Conservation (phyloP, 1,140 invertebrate genomes). For the Ladona fulva region DNA sequence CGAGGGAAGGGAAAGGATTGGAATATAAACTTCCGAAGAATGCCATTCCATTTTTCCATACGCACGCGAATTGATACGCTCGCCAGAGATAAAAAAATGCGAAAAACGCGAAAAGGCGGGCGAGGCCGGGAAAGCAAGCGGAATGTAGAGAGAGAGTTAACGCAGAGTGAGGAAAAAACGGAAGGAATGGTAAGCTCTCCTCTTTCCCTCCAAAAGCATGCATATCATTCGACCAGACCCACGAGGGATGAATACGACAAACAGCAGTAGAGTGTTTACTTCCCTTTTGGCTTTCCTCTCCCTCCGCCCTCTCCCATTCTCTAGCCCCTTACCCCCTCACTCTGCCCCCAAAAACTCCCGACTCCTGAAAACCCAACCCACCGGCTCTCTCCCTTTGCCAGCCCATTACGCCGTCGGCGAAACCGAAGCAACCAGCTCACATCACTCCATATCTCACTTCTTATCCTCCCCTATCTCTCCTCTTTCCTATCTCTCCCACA, state of each 20-base stretch:
- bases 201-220: not conserved
- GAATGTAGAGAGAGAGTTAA: not conserved
- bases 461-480: too few relatives aligned
- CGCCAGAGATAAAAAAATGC: too few relatives aligned
- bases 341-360: too few relatives aligned
- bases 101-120: too few relatives aligned
- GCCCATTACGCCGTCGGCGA: not conserved
- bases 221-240: not conserved
- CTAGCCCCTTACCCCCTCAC: not conserved
- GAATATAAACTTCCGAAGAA: too few relatives aligned
- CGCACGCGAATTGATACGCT: too few relatives aligned
- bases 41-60: too few relatives aligned
- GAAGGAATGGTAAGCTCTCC: not conserved
- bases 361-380: too few relatives aligned
- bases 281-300: not conserved
- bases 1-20: too few relatives aligned
- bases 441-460: not conserved
- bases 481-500: too few relatives aligned
- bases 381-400: not conserved
- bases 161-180: not conserved
- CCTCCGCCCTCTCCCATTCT: not conserved
- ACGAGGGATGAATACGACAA: not conserved
- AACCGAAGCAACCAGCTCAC: not conserved
- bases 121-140: too few relatives aligned
- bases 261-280: constrained; percentile 4